Base-by-base conservation (phyloP, 2,888 invertebrate genomes). In the Athetis lepigone region DNA sequence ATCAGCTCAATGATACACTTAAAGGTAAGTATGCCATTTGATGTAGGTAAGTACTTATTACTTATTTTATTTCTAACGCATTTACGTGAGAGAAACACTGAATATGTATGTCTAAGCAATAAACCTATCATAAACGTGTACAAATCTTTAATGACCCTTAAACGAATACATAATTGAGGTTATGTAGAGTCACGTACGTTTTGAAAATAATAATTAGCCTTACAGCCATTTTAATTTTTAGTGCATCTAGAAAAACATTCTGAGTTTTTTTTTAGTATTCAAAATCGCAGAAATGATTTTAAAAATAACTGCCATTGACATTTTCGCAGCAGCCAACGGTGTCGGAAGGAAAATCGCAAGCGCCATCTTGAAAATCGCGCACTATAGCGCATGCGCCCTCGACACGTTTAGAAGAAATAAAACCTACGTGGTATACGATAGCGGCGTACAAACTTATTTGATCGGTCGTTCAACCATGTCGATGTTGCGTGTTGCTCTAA, bases 381-480 rank as follows among this genome's bases (percentile, higher is more conserved):
- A 86, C 58, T 87, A 82, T 77, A 83, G 85, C 80, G 84, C 86
- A 86, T 85, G 87, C 87, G 89, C 88, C 87, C 86, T 87, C 89
- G 87, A 88, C 89, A 90, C 89, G 90, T 88, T 88, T 90, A 91
- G 91, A 91, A 90, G 91, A 92, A 92, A 91, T 91, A 90, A 90
- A 93, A 91, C 91, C 91, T 90, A 91, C 92, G 89, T 90, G 88
- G 91, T 90, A 90, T 91, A 93, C 90, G 90, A 90, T 86, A 87
- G 90, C 88, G 82, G 88, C 88, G 91, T 90, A 93, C 92, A 91
- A 93, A 93, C 94, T 94, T 93, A 94, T 94, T 94, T 94, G 94
- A 94, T 93, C 93, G 94, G 94, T 94, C 94, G 93, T 94, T 94
- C 94, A 94, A 94, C 94, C 94, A 92, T 91, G 91, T 90, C 92